Conservation (phyloP, 2,113 vertebrate species). For the Benitochromis conjunctus region DNA sequence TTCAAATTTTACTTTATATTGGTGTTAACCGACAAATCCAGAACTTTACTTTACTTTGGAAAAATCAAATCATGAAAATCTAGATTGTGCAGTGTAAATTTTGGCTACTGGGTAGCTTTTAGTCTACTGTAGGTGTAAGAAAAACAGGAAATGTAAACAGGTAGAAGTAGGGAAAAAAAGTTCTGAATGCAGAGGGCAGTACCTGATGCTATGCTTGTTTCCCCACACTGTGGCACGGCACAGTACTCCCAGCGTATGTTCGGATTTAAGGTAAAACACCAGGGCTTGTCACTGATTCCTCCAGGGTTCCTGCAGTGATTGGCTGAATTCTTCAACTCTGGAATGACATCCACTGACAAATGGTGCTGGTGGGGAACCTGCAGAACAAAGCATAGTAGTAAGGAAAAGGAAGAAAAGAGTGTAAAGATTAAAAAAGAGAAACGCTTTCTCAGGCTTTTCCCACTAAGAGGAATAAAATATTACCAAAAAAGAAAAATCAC, state of each 20-base stretch:
- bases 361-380: slow-evolving; percentile 81
- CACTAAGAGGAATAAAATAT: neutral
- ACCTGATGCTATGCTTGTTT: slow-evolving; percentile 53
- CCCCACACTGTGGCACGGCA: slow-evolving; percentile 73
- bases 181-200: neutral
- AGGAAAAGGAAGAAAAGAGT: neutral
- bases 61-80: neutral
- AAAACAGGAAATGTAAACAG: neutral
- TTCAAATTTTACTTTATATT: neutral
- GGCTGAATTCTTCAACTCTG: slow-evolving; percentile 80
- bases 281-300: slow-evolving; percentile 81
- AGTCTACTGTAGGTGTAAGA: neutral
- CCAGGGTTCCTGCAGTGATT: slow-evolving; percentile 88
- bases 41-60: neutral
- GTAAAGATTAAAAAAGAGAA: neutral
- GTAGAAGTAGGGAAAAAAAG: neutral
- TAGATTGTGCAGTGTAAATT: neutral
- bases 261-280: slow-evolving; percentile 83
- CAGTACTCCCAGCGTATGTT: slow-evolving; percentile 87
- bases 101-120: neutral
- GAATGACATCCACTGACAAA: slow-evolving; percentile 80
- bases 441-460: neutral
- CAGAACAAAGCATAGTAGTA: neutral
- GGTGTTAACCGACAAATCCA: neutral
- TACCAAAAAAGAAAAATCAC: neutral